Base-by-base conservation (phyloP, 2,888 invertebrate species). In the Volucella bombylans region DNA sequence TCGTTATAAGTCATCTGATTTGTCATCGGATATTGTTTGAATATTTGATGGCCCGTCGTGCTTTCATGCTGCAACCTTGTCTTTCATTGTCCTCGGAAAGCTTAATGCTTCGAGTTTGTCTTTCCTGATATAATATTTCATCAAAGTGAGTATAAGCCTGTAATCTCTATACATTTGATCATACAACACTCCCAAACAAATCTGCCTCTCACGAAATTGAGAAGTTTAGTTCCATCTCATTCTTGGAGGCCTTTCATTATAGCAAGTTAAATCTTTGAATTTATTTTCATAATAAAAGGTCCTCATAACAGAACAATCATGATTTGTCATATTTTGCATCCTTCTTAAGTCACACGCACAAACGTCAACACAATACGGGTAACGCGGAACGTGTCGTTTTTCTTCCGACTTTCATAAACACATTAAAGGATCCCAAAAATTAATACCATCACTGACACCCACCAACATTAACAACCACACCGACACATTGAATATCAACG, bases 221-320 rank as follows among this genome's bases (percentile, higher is more conserved):
- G 31, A 67, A 54, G 54, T 68, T 14, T 1, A 68, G 4, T 1
- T 23, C 23, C 54, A 12, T 31, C 4, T 14, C 18, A 39, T 12
- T 41, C 10, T 23, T 12, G 12, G 18, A 23, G 41, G 45, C 3
- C 55, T 31, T 55, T 54, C 38, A 15, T 11, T 23, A 43, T 61
- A 41, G 23, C 14, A 31, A 43, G 8, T 43, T 18, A 72, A 72
- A 72, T 72, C 72, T 38, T 10, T 10, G 47, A 72, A 72, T 72
- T 72, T 72, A 72, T 72, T 64, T 15, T 45, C 72, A 23, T 23
- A 43, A 72, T 72, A 72, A 72, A 62, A 45, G 54, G 12, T 47
- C 61, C 71, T 31, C 10, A 54, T n/a, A 72, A 72, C 61, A 72
- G 64, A 54, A 72, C 62, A 72, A 72, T 72, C 62, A 45, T 38